Evolutionary conservation across 2,888 invertebrate species (phyloP).

Genomic region (Plemyria rubiginata): DNA sequence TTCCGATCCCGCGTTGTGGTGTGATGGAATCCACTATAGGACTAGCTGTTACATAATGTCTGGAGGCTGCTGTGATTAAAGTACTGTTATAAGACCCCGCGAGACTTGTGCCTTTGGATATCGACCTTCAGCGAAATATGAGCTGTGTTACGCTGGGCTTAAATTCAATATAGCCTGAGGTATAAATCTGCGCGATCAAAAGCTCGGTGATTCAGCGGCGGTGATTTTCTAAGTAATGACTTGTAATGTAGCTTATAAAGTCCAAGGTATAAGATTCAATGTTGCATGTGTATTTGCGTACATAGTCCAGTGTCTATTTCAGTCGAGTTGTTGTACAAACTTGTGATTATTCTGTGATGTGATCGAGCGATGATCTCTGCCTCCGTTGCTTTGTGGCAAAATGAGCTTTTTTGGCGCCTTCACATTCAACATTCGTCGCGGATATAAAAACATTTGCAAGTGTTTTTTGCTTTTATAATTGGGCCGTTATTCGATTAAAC

Average conservation of each 20-base stretch:
- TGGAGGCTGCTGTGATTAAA: slow-evolving; percentile 71
- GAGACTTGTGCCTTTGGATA: slow-evolving; percentile 5
- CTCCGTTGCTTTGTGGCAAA: slow-evolving; percentile 78
- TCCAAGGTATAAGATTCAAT: not conserved
- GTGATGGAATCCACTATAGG: slow-evolving; percentile 67
- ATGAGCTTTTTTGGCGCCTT: slow-evolving; percentile 72
- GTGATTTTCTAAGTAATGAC: slow-evolving; percentile 2
- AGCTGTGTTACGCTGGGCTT: not conserved
- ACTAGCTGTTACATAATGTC: slow-evolving; percentile 79
- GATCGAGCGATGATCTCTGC: slow-evolving; percentile 77
- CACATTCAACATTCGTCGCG: slow-evolving; percentile 56
- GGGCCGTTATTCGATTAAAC: slow-evolving; percentile 37
- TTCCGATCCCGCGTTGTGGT: slow-evolving; percentile 63
- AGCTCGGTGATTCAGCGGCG: not conserved
- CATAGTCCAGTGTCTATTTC: not conserved
- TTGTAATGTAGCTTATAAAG: not conserved
- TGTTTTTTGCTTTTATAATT: slow-evolving; percentile 38
- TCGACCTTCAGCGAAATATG: not conserved
- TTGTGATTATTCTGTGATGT: slow-evolving; percentile 11
- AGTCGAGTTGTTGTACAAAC: not conserved
- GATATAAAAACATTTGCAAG: slow-evolving; percentile 40
- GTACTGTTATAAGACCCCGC: slow-evolving; percentile 84
- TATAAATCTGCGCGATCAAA: not conserved
- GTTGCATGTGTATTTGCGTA: not conserved
- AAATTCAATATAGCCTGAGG: slow-evolving; percentile 1